Base-by-base conservation (phyloP, 2,888 invertebrate species). In the Gisinianus flammeolus region DNA sequence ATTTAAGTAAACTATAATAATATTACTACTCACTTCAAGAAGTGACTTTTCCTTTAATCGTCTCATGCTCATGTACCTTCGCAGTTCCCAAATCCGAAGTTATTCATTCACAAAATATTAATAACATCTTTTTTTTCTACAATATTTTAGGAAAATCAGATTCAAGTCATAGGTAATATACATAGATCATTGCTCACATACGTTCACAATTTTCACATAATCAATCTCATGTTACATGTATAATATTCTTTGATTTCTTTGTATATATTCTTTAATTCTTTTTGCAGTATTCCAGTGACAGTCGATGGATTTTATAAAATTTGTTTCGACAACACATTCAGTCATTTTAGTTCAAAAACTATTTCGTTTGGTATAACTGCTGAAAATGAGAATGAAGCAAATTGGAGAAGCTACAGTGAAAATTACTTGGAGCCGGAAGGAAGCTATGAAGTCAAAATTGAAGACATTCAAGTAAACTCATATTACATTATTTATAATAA, bases 261-360 rank as follows among this genome's bases (percentile, higher is more conserved):
- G 64, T 77, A 58, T 30, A 54, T 66, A 2, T 64, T 68, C 30
- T 68, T 70, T 80, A 76, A 73, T 74, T 62, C 67, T 56, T 71
- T 75, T 78, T 73, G 85, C 85, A 88, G 88, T 3, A 88, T 91
- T 81, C 90, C 91, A 0, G 90, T 91, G 1, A 83, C 87, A 0
- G 85, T 88, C 64, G 88, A 90, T 6, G 96, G 95, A 0, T 94
- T 94, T 86, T 95, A 93, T 86, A 90, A 91, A 80, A 90, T 96
- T 85, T 96, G 96, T 85, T 94, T 96, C 85, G 96, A 96, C 86
- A 96, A 96, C 86, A 91, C 91, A 0, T 93, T 93, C 86, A 94
- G 94, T 86, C 88, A 91, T n/a, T 94, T 93, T 85, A 93, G 93
- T 82, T 88, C 90, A 19, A 96, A 96, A 86, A 92, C 93, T 0